Evolutionary conservation across 2,888 invertebrate genomes (phyloP).

Genomic region (Diarsia brunnea): DNA sequence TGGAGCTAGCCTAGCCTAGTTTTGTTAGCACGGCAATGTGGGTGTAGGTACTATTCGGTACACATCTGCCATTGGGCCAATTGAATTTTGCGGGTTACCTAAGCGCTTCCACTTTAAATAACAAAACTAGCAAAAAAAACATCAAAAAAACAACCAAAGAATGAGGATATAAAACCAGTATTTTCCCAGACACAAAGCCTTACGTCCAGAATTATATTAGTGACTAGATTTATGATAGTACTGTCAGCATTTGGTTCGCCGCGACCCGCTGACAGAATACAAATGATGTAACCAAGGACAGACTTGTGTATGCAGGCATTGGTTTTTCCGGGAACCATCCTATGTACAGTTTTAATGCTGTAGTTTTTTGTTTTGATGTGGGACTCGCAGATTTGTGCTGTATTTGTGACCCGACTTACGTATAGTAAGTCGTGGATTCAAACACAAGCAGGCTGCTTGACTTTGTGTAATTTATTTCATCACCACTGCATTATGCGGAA

Average conservation of each 20-base stretch:
- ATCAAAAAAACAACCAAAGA: constrained; percentile 6
- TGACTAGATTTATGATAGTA: constrained; percentile 35
- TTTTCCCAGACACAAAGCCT: constrained; percentile 32
- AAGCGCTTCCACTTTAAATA: too few relatives aligned
- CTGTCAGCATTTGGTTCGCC: constrained; percentile 37
- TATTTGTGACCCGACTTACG: too few relatives aligned
- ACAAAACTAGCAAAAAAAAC: not conserved
- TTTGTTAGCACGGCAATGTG: too few relatives aligned
- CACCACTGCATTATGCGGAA: too few relatives aligned
- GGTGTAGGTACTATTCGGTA: too few relatives aligned
- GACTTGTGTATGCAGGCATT: constrained; percentile 11
- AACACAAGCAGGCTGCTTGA: too few relatives aligned
- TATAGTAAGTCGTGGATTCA: too few relatives aligned
- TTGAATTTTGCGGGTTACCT: too few relatives aligned
- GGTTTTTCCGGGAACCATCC: constrained; percentile 33
- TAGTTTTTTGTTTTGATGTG: too few relatives aligned
- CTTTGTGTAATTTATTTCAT: too few relatives aligned
- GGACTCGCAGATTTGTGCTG: too few relatives aligned
- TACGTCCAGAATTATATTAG: constrained; percentile 33
- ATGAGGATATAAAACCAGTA: constrained; percentile 27
- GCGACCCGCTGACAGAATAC: not conserved
- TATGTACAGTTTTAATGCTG: constrained; percentile 31
- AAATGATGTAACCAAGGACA: constrained; percentile 21
- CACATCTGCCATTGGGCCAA: too few relatives aligned
- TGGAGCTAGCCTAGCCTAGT: fast-evolving